A percentile compares a stretch with the other conserved stretches of the same genome.
These are phyloP conservation scores for Amiota minor DNA, from an alignment of 2,888 invertebrate species.

Conservation along the genomic window DNA sequence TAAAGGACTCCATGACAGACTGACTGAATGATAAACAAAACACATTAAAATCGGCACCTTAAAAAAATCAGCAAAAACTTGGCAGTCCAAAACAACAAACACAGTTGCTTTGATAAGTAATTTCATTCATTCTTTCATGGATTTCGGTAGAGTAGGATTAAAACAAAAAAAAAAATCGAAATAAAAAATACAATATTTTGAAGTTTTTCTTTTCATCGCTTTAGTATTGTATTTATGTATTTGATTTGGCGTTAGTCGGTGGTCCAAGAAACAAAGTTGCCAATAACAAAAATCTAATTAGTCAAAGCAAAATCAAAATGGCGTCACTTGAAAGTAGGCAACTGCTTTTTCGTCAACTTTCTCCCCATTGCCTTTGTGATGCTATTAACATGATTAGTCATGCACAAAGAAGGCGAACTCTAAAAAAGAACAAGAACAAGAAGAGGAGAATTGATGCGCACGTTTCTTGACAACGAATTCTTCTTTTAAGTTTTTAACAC, in stretches of 20 bases:
- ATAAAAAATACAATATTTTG: not conserved
- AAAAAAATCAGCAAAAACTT: not conserved
- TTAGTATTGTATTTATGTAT: not conserved
- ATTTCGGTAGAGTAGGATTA: slow-evolving; percentile 5
- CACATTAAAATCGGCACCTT: too few species aligned
- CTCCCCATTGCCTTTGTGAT: not conserved
- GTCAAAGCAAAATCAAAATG: slow-evolving; percentile 37
- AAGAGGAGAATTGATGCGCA: not conserved
- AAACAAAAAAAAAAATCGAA: not conserved
- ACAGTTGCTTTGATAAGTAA: slow-evolving; percentile 22
- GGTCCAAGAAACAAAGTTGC: not conserved
- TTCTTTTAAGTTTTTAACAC: slow-evolving; percentile 48
- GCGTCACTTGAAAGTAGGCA: slow-evolving; percentile 50
- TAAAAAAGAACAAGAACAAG: not conserved
- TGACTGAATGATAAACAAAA: too few species aligned
- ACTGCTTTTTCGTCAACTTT: slow-evolving; percentile 51
- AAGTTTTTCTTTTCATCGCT: not conserved
- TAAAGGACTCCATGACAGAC: not conserved
- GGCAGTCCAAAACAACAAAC: not conserved
- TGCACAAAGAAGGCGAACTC: not conserved
- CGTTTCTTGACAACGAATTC: too few species aligned
- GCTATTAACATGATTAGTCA: slow-evolving; percentile 26
- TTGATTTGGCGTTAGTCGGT: not conserved
- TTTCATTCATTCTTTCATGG: not conserved
- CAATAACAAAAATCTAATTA: slow-evolving; percentile 61